Percentiles rank a stretch among this genome's conserved stretches.
These are phyloP conservation scores for Callocephalon fimbriatum DNA, from an alignment of 2,113 vertebrate genomes.

Conservation along the genomic window DNA sequence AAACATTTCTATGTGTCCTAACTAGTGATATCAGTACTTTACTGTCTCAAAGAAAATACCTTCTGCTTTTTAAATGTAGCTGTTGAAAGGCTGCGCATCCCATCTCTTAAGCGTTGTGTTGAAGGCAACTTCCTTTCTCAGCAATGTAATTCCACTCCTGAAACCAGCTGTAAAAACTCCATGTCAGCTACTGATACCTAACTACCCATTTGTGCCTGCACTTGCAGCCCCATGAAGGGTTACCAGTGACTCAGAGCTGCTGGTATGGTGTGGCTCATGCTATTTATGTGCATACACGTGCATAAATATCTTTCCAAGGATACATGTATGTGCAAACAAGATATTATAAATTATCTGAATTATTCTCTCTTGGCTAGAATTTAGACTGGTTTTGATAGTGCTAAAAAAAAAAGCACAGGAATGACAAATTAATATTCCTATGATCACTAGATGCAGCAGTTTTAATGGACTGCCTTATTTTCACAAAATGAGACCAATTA, in stretches of 20 bases:
- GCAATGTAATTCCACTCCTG: not conserved
- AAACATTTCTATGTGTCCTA: not conserved
- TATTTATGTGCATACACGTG: fast-evolving
- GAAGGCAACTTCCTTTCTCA: not conserved
- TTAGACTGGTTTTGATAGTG: not conserved
- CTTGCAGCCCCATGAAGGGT: not conserved
- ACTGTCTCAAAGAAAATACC: not conserved
- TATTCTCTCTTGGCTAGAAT: not conserved
- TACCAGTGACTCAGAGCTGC: not conserved
- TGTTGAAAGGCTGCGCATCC: not conserved
- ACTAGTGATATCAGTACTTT: not conserved
- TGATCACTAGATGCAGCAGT: not conserved
- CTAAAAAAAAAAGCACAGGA: not conserved
- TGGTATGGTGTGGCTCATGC: fast-evolving
- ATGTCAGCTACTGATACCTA: too few relatives aligned
- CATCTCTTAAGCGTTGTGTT: not conserved
- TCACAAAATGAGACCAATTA: conserved; percentile 36
- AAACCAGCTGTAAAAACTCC: not conserved
- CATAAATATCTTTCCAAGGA: not conserved
- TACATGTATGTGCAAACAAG: not conserved
- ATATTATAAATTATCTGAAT: fast-evolving
- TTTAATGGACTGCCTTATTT: conserved; percentile 38
- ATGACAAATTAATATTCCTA: not conserved
- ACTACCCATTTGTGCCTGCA: fast-evolving
- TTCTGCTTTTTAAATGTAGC: not conserved